Evolutionary conservation across 1,140 invertebrate genomes (phyloP).

Genomic region (Drosophila bifasciata): DNA sequence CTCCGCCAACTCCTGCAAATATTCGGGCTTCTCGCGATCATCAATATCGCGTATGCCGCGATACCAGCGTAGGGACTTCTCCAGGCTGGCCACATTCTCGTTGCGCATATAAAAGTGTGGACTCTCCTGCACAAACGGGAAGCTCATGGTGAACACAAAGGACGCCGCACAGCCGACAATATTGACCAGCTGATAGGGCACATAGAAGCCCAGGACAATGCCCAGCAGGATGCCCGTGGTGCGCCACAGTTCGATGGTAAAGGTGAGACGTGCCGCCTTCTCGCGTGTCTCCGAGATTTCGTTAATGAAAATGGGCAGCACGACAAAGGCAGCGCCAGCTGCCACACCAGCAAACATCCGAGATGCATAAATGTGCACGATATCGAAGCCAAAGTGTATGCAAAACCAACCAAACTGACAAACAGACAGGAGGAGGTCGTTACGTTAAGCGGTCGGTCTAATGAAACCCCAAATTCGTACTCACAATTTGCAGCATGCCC

Average conservation of each 20-base stretch:
- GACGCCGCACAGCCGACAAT: slow-evolving; percentile 85
- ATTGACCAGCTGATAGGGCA: slow-evolving; percentile 53
- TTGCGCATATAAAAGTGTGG: slow-evolving; percentile 86
- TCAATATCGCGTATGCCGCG: slow-evolving; percentile 79
- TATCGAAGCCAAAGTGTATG: slow-evolving; percentile 73
- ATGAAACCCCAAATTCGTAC: slow-evolving; percentile 8
- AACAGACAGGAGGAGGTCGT: no score
- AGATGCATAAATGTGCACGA: slow-evolving; percentile 78
- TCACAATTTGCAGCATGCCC: slow-evolving; percentile 75
- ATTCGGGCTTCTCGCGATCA: slow-evolving; percentile 67
- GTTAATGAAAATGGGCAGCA: slow-evolving; percentile 85
- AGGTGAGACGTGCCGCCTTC: slow-evolving; percentile 56
- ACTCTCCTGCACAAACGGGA: slow-evolving; percentile 86
- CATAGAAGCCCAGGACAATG: slow-evolving; percentile 54
- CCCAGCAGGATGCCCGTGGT: slow-evolving; percentile 67
- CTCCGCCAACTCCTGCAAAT: slow-evolving; percentile 57
- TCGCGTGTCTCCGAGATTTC: slow-evolving; percentile 84
- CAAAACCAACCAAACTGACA: slow-evolving; percentile 69
- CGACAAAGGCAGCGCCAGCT: slow-evolving; percentile 84
- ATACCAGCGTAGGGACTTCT: slow-evolving; percentile 85
- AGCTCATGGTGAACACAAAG: slow-evolving; percentile 85
- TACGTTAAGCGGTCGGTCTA: not conserved
- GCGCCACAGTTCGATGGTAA: slow-evolving; percentile 72
- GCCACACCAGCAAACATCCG: slow-evolving; percentile 84
- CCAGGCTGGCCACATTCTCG: slow-evolving; percentile 84